These are phyloP conservation scores for Mesitornis unicolor DNA, from an alignment of 2,113 vertebrate genomes.

Conservation along the genomic window DNA sequence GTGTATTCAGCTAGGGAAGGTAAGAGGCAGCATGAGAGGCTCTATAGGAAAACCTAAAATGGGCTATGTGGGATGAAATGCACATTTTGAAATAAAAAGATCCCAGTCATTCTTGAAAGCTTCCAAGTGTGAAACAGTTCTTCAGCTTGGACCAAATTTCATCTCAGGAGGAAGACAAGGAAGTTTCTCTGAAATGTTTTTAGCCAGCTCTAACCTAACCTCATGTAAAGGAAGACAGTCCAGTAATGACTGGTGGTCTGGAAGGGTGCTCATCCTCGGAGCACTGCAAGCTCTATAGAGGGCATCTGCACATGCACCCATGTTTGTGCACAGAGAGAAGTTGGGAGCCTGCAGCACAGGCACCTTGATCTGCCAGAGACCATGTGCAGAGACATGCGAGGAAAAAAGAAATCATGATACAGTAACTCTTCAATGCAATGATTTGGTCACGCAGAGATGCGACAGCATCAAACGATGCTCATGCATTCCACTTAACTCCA, in stretches of 20 bases:
- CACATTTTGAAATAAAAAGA: background rate
- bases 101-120: background rate
- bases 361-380: background rate
- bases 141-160: background rate
- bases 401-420: fast-evolving
- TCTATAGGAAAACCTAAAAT: background rate
- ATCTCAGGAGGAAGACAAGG: background rate
- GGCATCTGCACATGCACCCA: background rate
- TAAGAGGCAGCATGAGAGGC: background rate
- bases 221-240: background rate
- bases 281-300: background rate
- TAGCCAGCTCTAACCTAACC: background rate
- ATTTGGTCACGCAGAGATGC: background rate
- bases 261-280: background rate
- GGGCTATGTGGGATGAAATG: background rate
- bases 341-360: background rate
- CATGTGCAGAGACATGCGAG: background rate
- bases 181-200: background rate
- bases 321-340: background rate
- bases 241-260: background rate
- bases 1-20: background rate
- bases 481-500: background rate
- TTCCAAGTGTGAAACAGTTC: background rate
- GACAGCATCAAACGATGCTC: background rate
- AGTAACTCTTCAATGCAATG: background rate